Conservation (phyloP, 2,113 vertebrate genomes). For the Actenoides lindsayi region DNA sequence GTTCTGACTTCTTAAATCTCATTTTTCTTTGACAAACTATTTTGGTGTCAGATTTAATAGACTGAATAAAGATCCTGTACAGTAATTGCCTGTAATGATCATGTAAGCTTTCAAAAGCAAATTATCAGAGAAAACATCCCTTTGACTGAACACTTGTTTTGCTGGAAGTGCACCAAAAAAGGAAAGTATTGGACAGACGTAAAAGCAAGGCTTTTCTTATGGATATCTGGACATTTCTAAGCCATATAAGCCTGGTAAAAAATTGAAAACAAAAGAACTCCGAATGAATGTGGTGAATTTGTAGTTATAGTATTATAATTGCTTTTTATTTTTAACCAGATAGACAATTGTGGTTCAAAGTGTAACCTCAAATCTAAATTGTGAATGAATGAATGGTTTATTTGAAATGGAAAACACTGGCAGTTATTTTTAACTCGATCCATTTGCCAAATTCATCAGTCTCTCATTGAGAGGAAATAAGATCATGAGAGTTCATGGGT, state of each 20-base stretch:
- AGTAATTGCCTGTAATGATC: slow-evolving; percentile 45
- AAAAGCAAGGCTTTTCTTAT: neutral
- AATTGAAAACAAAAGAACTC: neutral
- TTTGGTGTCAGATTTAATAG: slow-evolving; percentile 38
- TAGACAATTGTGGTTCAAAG: neutral
- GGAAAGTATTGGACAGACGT: neutral
- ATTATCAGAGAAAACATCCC: neutral
- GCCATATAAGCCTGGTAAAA: neutral
- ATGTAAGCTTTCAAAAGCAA: slow-evolving; percentile 4
- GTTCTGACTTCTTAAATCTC: neutral
- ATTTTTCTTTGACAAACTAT: neutral
- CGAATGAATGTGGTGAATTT: rapidly evolving
- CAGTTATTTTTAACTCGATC: neutral
- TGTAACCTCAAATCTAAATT: neutral
- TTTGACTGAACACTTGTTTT: neutral
- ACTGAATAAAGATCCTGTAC: neutral
- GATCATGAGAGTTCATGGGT: neutral
- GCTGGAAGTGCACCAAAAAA: neutral
- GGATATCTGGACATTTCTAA: neutral
- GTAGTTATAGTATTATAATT: neutral
- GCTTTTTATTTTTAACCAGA: neutral
- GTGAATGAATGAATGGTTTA: neutral
- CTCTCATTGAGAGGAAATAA: neutral
- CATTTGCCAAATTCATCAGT: neutral
- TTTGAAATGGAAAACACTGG: neutral